phyloP scores from a whole-genome alignment of 2,888 invertebrate genomes.

The Gari tellinella region DNA sequence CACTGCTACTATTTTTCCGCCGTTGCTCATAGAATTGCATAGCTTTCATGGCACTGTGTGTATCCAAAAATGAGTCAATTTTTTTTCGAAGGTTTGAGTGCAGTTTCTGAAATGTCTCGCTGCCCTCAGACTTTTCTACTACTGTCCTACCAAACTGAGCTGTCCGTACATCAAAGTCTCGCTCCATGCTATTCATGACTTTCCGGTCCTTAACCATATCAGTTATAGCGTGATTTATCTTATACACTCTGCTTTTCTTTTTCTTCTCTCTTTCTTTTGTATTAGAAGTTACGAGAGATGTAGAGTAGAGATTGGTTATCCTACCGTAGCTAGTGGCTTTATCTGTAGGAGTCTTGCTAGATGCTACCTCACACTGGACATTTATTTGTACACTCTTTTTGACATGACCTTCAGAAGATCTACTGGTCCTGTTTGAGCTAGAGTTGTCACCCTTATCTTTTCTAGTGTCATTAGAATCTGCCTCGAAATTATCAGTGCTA shows the following conservation, averaged over 20 bases:
- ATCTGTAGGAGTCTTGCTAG: conserved; percentile 13
- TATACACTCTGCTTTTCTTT: conserved; percentile 43
- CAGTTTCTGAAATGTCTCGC: conserved; percentile 64
- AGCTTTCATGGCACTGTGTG: conserved; percentile 56
- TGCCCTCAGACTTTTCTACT: conserved; percentile 60
- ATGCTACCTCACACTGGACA: too few species aligned
- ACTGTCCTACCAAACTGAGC: conserved; percentile 60
- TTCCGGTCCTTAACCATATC: conserved; percentile 67
- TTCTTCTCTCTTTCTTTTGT: conserved; percentile 40
- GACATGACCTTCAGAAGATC: too few species aligned
- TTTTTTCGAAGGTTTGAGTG: conserved; percentile 63
- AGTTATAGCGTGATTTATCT: conserved; percentile 68
- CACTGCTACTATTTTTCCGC: conserved; percentile 32
- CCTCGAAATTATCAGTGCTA: background rate
- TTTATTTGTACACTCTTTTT: too few species aligned
- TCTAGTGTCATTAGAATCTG: too few species aligned
- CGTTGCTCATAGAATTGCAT: conserved; percentile 33
- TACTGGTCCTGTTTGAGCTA: too few species aligned
- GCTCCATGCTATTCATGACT: conserved; percentile 66
- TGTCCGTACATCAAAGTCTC: conserved; percentile 64
- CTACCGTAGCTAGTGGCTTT: conserved; percentile 59
- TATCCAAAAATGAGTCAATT: conserved; percentile 58
- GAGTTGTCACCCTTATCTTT: too few species aligned
- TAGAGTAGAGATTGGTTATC: conserved; percentile 45
- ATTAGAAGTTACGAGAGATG: conserved; percentile 22